Evolutionary conservation across 2,888 invertebrate species (phyloP), one percentile per base, ranked within the genome.

Genomic region (Helicoverpa assulta): DNA sequence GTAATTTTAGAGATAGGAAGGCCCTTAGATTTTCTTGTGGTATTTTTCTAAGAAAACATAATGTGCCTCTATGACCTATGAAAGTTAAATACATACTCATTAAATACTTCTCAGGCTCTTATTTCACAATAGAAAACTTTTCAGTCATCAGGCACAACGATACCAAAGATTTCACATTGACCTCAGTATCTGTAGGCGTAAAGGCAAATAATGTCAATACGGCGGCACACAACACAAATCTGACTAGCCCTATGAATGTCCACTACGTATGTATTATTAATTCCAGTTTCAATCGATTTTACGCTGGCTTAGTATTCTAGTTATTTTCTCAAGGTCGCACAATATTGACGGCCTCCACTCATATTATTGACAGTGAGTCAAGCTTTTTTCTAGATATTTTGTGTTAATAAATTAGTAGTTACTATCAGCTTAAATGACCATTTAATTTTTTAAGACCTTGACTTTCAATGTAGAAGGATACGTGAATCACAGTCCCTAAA

Each of bases 231-330:
- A 76, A 58, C 37, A 70, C 18, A 5, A 43, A 55, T n/a, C 47
- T 54, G 10, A 43, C 16, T 26, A 43, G 18, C 33, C 19, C 21
- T 53, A 33, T 53, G 10, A 8, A 51, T 40, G 63, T 73, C 54
- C 60, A 63, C 55, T 62, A 67, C 16, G n/a, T n/a, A 56, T 47
- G 57, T 21, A 78, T 84, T 70, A 73, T 78, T 77, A 76, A 85
- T 85, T 85, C 37, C 65, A 58, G 64, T 73, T 68, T 64, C 68
- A 73, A 81, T 81, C 81, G 83, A 81, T 83, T 43, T 74, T 21
- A 63, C 55, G 43, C 53, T 51, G 50, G 57, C 12, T 40, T 58
- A 68, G 53, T 55, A 54, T 62, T 66, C 73, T 70, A 67, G 67
- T 72, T 67, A 37, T 62, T 68, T 73, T 69, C 66, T 76, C 84